Conservation (phyloP, 1,140 invertebrate species). For the Zaprionus ornatus region DNA sequence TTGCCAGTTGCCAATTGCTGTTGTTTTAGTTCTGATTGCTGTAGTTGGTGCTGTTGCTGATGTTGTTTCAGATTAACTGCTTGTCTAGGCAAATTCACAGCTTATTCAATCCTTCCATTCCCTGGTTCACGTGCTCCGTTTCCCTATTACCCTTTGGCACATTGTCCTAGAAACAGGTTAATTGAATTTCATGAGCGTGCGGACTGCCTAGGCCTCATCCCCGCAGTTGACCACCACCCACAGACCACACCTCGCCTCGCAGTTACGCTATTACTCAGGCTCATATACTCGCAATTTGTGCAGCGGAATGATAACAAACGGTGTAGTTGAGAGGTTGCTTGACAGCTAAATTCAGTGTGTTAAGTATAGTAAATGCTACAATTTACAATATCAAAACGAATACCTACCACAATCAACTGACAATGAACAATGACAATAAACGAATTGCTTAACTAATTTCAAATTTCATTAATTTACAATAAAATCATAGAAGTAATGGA, state of each 20-base stretch:
- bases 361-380: not conserved
- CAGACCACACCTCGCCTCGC: not conserved
- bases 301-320: not conserved
- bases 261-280: conserved; percentile 18
- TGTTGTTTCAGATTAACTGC: conserved; percentile 33
- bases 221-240: not conserved
- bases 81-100: conserved; percentile 28
- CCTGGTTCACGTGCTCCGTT: not conserved
- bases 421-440: too few relatives aligned
- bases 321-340: not conserved
- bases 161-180: conserved; percentile 61
- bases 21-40: conserved; percentile 8
- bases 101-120: conserved; percentile 13
- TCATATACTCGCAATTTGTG: not conserved
- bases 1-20: conserved; percentile 8
- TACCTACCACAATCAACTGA: too few relatives aligned
- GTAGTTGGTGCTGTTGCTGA: not conserved
- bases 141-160: conserved; percentile 9
- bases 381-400: not conserved
- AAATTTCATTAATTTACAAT: not conserved
- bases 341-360: not conserved
- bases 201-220: not conserved
- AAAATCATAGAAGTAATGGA: not conserved
- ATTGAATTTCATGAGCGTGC: conserved; percentile 58
- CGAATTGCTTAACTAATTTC: too few relatives aligned